These are phyloP conservation scores for Serilophus lunatus DNA, from an alignment of 2,113 vertebrate genomes.

Conservation along the genomic window DNA sequence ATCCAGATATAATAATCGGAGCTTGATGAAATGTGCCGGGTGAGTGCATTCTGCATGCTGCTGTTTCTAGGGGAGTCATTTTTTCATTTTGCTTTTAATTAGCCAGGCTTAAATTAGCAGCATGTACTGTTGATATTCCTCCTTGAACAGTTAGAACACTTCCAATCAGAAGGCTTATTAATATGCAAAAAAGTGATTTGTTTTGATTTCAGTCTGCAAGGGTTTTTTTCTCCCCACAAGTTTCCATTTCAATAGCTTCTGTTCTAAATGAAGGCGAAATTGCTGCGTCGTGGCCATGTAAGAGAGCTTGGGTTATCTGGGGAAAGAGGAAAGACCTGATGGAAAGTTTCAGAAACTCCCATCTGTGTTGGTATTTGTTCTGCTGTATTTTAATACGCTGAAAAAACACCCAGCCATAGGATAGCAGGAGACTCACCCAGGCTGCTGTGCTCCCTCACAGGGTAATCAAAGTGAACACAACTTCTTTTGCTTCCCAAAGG, in stretches of 20 bases:
- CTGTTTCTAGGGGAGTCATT: slow-evolving; percentile 52
- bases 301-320: background rate
- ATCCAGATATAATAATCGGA: background rate
- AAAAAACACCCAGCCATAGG: background rate
- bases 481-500: background rate
- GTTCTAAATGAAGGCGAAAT: slow-evolving; percentile 34
- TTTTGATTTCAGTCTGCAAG: slow-evolving; percentile 68
- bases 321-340: background rate
- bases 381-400: background rate
- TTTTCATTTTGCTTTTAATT: slow-evolving; percentile 60
- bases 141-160: slow-evolving; percentile 48
- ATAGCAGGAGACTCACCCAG: background rate
- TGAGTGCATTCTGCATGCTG: background rate
- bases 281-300: background rate
- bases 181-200: slow-evolving; percentile 71
- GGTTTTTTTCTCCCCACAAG: background rate
- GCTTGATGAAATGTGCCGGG: background rate
- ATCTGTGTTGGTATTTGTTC: background rate
- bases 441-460: background rate
- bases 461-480: background rate
- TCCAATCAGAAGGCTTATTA: slow-evolving; percentile 72
- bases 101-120: slow-evolving; percentile 74
- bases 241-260: slow-evolving; percentile 45
- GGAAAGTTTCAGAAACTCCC: background rate
- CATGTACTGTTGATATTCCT: slow-evolving; percentile 69